phyloP scores from a whole-genome alignment of 64 coral and sea anemone genomes.

The Montipora sp. region DNA sequence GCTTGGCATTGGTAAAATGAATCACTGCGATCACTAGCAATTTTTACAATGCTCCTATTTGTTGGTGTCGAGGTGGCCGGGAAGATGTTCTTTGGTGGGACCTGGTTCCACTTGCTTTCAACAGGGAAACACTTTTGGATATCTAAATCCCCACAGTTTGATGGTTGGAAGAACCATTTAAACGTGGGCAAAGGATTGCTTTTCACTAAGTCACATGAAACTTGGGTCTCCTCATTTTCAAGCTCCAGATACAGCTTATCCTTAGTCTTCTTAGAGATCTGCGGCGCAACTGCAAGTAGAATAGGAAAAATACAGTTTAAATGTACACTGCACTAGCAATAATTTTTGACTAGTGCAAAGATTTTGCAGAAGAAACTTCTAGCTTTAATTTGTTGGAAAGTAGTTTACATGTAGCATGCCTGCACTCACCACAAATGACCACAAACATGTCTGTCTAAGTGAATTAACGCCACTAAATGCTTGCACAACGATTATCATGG shows the following conservation, averaged over 20 bases:
- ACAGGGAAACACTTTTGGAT: not conserved
- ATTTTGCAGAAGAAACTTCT: too few species aligned
- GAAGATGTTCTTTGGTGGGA: not conserved
- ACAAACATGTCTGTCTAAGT: too few species aligned
- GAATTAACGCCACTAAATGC: too few species aligned
- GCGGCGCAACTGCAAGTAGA: not conserved
- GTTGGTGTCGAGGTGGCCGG: not conserved
- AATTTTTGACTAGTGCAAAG: too few species aligned
- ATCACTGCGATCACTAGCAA: not conserved
- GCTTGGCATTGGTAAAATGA: conserved; percentile 34
- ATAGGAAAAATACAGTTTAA: not conserved
- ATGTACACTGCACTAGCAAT: too few species aligned
- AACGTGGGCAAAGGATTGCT: conserved; percentile 37
- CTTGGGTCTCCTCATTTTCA: not conserved
- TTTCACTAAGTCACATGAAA: conserved; percentile 2
- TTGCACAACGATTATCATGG: too few species aligned
- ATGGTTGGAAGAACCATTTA: not conserved
- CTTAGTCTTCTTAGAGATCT: not conserved
- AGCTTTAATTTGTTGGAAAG: too few species aligned
- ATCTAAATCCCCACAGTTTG: not conserved
- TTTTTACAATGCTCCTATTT: conserved; percentile 19
- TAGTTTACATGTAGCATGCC: too few species aligned
- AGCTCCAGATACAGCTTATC: not conserved
- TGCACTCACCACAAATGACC: too few species aligned
- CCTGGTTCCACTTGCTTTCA: not conserved